Evolutionary conservation across 1,140 invertebrate species (phyloP).

Genomic region (Andrena cerasifolii): DNA sequence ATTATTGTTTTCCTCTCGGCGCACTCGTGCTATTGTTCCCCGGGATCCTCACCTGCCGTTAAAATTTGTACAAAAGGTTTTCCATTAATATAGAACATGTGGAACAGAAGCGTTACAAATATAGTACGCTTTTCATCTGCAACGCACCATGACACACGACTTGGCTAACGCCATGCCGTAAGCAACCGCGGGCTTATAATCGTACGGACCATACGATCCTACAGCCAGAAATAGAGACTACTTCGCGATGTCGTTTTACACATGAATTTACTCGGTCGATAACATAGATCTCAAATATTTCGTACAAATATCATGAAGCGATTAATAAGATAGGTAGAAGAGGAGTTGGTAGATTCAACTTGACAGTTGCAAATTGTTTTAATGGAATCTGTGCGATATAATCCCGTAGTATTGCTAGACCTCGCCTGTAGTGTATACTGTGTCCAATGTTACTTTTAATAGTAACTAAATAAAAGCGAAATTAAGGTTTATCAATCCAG

Average conservation of each 20-base stretch:
- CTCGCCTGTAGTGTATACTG: no score
- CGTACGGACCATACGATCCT: conserved; percentile 36
- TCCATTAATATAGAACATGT: conserved; percentile 61
- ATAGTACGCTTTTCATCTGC: conserved; percentile 66
- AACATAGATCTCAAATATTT: conserved; percentile 13
- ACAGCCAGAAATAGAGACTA: conserved; percentile 47
- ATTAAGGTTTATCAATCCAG: no score
- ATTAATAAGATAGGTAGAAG: no score
- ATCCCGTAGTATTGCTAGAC: no score
- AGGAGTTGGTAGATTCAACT: no score
- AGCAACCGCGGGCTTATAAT: conserved; percentile 49
- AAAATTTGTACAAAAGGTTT: conserved; percentile 45
- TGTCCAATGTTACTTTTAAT: no score
- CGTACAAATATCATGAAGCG: background rate
- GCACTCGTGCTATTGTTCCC: conserved; percentile 14
- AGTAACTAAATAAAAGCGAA: no score
- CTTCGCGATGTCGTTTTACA: conserved; percentile 11
- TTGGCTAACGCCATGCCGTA: conserved; percentile 76
- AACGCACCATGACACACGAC: conserved; percentile 73
- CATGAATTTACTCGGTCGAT: conserved; percentile 24
- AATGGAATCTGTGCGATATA: no score
- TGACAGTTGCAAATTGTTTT: no score
- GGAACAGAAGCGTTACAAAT: conserved; percentile 38
- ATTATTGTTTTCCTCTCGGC: conserved; percentile 1
- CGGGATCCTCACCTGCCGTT: conserved; percentile 58